Evolutionary conservation across 2,888 invertebrate genomes (phyloP), one percentile per base, ranked within the genome.

Genomic region (Drosophila kanekoi): DNA sequence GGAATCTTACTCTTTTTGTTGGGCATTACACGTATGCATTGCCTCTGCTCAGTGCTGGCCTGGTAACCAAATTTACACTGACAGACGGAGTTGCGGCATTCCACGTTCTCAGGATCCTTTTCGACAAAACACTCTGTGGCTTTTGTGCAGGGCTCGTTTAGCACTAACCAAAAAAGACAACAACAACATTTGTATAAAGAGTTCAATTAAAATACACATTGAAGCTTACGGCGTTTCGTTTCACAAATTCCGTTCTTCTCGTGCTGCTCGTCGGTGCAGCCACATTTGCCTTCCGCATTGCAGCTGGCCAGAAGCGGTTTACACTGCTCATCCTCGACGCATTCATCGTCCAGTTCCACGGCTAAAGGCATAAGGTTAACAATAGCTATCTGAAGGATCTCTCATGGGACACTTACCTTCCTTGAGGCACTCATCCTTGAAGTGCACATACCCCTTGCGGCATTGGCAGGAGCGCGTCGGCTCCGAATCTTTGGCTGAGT

Each of bases 1-100:
- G 9, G 0, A 5, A 5, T 8, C 81, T 60, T 52, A 91, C 91
- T 91, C 89, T 91, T 91, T 79, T 91, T 91, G 69, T 84, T 90
- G 77, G 90, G 79, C 79, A 89, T 77, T 59, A 91, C 86, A 54
- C 89, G 91, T 60, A 89, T 89, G 77, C 91, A 91, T 49, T 85
- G 74, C 58, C 73, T 86, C 51, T 89, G 87, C n/a, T 83, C 86
- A 35, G 70, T 57, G 73, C 74, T 82, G 35, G 85, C 72, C 63
- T 86, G 87, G 65, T 88, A 90, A 43, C 89, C 90, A 35, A 91
- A 77, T 67, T 92, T 91, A 77, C 92, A 92, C 66, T 91, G 91
- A 65, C 92, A 92, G 40, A 91, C 87, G 13, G 92, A 91, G 71
- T 92, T 92, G 61, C 92, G 90, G 64, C 92, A 92, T 73, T 92